Conservation (phyloP, 2,888 invertebrate species). For the Chrysina gloriosa region DNA sequence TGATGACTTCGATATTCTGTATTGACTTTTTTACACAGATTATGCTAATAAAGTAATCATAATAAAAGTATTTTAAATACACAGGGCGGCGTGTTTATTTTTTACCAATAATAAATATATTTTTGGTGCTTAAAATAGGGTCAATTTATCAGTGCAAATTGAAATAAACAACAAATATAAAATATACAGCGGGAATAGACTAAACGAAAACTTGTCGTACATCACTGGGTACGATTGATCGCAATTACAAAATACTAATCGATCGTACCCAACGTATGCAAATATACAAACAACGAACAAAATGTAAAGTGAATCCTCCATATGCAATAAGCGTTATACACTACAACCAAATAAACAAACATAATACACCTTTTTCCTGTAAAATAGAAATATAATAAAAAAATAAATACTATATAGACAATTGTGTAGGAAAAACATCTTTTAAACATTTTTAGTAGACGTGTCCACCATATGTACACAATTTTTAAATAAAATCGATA, state of each 20-base stretch:
- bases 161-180: not conserved
- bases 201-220: no score
- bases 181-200: slow-evolving; percentile 5
- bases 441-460: not conserved
- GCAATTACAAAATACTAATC: not conserved
- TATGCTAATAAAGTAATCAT: slow-evolving; percentile 15
- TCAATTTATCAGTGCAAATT: not conserved
- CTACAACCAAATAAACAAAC: not conserved
- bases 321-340: not conserved
- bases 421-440: not conserved
- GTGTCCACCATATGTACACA: not conserved
- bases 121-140: not conserved
- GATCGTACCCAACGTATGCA: no score
- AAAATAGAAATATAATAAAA: not conserved
- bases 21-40: slow-evolving; percentile 3
- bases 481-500: not conserved
- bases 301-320: not conserved
- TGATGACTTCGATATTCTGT: no score
- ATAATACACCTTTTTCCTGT: not conserved
- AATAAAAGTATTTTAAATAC: slow-evolving; percentile 23
- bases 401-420: not conserved
- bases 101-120: not conserved
- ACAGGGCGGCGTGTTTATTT: slow-evolving; percentile 6
- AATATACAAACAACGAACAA: not conserved
- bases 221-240: no score